Percentiles rank a stretch among this genome's conserved stretches.
Evolutionary conservation across 2,888 invertebrate species (phyloP).

Genomic region (Hirtodrosophila trivittata): DNA sequence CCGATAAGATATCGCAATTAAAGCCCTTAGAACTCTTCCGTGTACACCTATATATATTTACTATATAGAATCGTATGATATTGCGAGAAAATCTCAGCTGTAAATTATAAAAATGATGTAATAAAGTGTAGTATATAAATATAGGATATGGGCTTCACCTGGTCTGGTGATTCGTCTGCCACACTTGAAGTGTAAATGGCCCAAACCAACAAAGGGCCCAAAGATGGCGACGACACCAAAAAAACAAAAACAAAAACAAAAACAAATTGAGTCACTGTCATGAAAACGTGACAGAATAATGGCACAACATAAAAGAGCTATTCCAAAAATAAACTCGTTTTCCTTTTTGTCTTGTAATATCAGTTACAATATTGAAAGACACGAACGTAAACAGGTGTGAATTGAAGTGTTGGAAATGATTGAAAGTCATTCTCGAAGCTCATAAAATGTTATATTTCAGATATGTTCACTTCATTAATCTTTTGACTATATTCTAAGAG

Average conservation of each 20-base stretch:
- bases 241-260: conserved; percentile 1
- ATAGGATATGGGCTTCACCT: conserved; percentile 22
- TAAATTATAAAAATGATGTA: conserved; percentile 44
- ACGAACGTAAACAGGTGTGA: too few relatives aligned
- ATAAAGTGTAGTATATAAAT: conserved; percentile 26
- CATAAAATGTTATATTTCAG: too few relatives aligned
- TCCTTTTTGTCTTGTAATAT: too few relatives aligned
- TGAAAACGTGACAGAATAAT: conserved; percentile 76
- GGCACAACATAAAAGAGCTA: conserved; percentile 57
- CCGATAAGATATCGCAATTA: conserved; percentile 40
- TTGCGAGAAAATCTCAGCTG: neutral
- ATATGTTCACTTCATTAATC: too few relatives aligned
- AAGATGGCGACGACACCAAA: conserved; percentile 19
- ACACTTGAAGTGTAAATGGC: conserved; percentile 43
- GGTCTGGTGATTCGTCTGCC: conserved; percentile 18
- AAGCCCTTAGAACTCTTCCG: neutral
- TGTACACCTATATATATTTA: neutral
- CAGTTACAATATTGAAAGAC: too few relatives aligned
- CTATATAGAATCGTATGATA: neutral
- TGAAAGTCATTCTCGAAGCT: too few relatives aligned
- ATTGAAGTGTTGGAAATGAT: too few relatives aligned
- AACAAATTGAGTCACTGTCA: conserved; percentile 51
- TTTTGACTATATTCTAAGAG: too few relatives aligned
- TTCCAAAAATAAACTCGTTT: conserved; percentile 23
- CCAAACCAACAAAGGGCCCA: conserved; percentile 23